phyloP scores from a whole-genome alignment of 2,113 vertebrate genomes.

The Ranitomeya variabilis region DNA sequence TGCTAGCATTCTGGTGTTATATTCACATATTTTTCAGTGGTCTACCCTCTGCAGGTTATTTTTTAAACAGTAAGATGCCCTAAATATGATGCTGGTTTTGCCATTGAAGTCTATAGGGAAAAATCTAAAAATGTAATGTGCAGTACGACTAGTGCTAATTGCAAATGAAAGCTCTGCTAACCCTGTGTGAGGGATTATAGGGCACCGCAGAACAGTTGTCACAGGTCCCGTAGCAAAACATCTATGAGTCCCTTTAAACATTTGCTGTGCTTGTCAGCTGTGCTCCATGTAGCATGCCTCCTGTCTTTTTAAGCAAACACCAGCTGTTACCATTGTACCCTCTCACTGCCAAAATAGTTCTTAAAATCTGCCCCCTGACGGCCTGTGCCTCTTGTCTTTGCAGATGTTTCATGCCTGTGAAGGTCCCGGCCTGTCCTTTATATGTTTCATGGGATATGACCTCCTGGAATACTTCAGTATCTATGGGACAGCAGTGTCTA shows the following conservation, averaged over 20 bases:
- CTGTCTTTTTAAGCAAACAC: constrained; percentile 8
- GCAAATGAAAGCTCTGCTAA: not conserved
- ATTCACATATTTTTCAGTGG: too few relatives aligned
- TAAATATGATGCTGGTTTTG: too few relatives aligned
- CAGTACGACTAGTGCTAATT: too few relatives aligned
- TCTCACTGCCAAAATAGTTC: not conserved
- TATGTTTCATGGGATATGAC: constrained; percentile 92
- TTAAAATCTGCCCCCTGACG: not conserved
- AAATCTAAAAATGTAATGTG: too few relatives aligned
- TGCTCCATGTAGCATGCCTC: not conserved
- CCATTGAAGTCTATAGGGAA: too few relatives aligned
- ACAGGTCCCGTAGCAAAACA: not conserved
- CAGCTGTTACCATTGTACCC: constrained; percentile 1
- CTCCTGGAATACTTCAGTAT: constrained; percentile 93
- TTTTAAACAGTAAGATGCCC: too few relatives aligned
- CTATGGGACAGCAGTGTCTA: constrained; percentile 90
- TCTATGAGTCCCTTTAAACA: not conserved
- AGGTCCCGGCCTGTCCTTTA: constrained; percentile 82
- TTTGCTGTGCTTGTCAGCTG: constrained; percentile 9
- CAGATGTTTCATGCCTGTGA: constrained; percentile 86
- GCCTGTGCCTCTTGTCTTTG: not conserved
- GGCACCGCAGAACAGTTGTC: constrained; percentile 1
- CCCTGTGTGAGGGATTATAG: not conserved
- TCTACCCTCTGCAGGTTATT: too few relatives aligned
- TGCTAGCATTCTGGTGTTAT: too few relatives aligned